phyloP scores from a whole-genome alignment of 2,113 vertebrate species.

The Silurus asotus region DNA sequence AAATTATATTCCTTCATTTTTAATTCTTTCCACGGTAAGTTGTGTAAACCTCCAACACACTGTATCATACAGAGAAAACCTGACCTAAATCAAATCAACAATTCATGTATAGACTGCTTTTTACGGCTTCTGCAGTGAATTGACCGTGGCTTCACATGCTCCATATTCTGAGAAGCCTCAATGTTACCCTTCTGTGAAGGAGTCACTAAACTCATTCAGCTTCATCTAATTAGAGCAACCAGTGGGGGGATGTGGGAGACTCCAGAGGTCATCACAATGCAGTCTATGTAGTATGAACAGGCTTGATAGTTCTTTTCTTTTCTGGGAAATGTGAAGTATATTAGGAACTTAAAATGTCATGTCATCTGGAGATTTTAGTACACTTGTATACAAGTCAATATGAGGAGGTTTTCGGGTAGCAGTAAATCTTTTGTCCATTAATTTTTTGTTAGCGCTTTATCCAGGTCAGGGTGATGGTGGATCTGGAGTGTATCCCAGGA shows the following conservation, averaged over 20 bases:
- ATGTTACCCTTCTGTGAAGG: slow-evolving; percentile 43
- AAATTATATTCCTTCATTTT: background rate
- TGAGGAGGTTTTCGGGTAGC: background rate
- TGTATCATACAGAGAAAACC: background rate
- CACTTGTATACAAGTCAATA: background rate
- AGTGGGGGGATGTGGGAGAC: slow-evolving; percentile 3
- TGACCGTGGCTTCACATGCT: slow-evolving; percentile 24
- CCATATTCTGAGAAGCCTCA: slow-evolving; percentile 37
- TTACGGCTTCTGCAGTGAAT: slow-evolving; percentile 23
- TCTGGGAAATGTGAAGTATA: background rate
- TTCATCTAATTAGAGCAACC: slow-evolving; percentile 43
- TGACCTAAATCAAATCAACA: background rate
- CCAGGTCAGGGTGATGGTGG: background rate
- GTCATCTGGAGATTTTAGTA: background rate
- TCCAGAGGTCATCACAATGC: slow-evolving; percentile 21
- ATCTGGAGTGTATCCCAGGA: background rate
- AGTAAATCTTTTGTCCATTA: background rate
- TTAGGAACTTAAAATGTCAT: background rate
- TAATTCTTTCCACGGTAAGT: background rate
- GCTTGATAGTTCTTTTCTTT: background rate
- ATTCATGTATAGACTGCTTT: background rate
- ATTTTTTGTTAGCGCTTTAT: background rate
- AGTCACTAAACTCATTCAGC: slow-evolving; percentile 29
- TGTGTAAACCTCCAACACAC: background rate
- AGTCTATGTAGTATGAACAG: slow-evolving; percentile 15